phyloP scores from a whole-genome alignment of 2,113 vertebrate genomes.

The Antigone vipio region DNA sequence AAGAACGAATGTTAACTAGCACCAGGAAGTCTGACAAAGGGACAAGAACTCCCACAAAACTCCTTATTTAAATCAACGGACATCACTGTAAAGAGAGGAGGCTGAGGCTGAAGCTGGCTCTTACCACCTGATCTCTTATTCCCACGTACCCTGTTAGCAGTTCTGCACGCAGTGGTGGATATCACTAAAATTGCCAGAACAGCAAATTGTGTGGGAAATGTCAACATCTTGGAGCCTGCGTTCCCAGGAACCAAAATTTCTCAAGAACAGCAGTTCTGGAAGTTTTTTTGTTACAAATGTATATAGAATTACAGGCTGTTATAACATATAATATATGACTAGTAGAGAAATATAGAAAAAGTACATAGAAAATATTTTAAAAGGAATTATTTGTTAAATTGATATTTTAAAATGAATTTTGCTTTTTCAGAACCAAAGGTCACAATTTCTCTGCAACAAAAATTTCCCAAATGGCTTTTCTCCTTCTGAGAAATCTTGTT shows the following conservation, averaged over 20 bases:
- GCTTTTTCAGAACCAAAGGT: background rate
- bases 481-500: background rate
- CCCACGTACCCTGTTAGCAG: background rate
- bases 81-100: background rate
- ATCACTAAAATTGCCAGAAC: conserved; percentile 25
- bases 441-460: background rate
- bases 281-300: background rate
- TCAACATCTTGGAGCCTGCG: background rate
- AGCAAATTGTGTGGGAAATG: conserved; percentile 60
- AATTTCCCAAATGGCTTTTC: background rate
- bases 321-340: background rate
- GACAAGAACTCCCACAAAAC: background rate
- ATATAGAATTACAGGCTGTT: conserved; percentile 41
- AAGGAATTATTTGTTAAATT: background rate
- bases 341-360: background rate
- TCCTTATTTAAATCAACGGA: background rate
- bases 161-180: background rate
- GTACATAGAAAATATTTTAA: background rate
- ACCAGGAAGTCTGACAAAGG: background rate
- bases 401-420: background rate
- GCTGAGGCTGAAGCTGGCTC: background rate
- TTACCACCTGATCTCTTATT: conserved; percentile 30
- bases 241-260: conserved; percentile 35
- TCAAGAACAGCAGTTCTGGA: conserved; percentile 9
- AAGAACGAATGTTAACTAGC: background rate